Base-by-base conservation (phyloP, 2,888 invertebrate species). In the Tachystola acroxantha region DNA sequence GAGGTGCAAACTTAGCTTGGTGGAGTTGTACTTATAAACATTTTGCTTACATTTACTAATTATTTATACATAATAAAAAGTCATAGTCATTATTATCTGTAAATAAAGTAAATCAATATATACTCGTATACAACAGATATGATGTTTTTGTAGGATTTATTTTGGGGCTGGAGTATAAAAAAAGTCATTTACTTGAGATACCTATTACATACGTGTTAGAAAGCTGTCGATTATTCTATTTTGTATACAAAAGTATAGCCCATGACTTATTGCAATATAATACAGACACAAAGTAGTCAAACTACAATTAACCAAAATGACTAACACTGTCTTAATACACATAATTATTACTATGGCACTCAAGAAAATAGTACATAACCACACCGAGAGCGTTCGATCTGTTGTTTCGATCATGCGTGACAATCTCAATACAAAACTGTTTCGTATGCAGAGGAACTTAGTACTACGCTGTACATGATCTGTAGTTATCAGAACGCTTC, bases 401-500 rank as follows among this genome's bases (percentile, higher is more conserved):
- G n/a, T n/a, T n/a, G n/a, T n/a, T n/a, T n/a, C n/a, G 4, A 28
- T 30, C 16, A 19, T 6, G 4, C 9, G 19, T 6, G n/a, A 24
- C 2, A 24, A 1, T 24, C 24, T n/a, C 24, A 5, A 27, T 12
- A 27, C n/a, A n/a, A n/a, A 3, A 27, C 10, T n/a, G 12, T 11
- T 12, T 27, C 11, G n/a, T 27, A 10, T 5, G 24, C 37, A 34
- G 13, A 37, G 12, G 14, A 36, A 34, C 14, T 24, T 35, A 45
- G n/a, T n/a, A n/a, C 62, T 81, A 85, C 40, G 82, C 81, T 14
- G 81, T 79, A 48, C 92, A 92, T 36, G 89, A 89, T 62, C 91
- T 84, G 57, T 92, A 92, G 45, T 81, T 69, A 50, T 90, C 89
- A 29, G 92, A 90, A 46, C 89, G 88, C 48, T 74, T 74, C 16